Evolutionary conservation across 2,797 vertebrate genomes (phyloP).

Genomic region (Arremon brunneinucha): DNA sequence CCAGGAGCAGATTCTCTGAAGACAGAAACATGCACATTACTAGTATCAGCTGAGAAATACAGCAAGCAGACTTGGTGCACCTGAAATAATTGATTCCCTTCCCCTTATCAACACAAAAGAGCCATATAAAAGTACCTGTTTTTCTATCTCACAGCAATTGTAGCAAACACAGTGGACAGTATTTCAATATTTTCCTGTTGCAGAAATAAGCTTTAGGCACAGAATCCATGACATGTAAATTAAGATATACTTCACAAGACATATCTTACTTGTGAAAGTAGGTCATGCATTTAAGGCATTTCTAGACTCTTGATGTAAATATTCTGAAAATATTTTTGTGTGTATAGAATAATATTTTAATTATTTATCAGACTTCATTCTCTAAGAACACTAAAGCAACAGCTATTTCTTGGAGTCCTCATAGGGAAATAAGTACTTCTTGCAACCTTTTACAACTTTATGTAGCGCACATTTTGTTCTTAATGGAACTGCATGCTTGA

Average conservation of each 20-base stretch:
- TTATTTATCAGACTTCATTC: conserved; percentile 5
- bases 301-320: conserved; percentile 10
- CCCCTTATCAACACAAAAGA: not conserved
- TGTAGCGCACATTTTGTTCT: not conserved
- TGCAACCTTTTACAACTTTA: not conserved
- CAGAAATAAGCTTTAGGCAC: conserved; percentile 11
- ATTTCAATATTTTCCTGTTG: not conserved
- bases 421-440: not conserved
- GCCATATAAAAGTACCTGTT: not conserved
- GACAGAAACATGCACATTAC: not conserved
- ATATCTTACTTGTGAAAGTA: conserved; percentile 27
- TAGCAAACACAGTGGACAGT: not conserved
- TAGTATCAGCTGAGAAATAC: not conserved
- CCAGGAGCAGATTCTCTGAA: not conserved
- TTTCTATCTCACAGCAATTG: not conserved
- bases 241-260: conserved; percentile 14
- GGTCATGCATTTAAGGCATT: conserved; percentile 31
- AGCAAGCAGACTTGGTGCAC: not conserved
- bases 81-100: not conserved
- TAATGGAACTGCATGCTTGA: not conserved
- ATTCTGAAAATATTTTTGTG: conserved; percentile 14
- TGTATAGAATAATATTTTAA: conserved; percentile 4
- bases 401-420: not conserved
- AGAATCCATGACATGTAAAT: conserved; percentile 24
- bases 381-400: not conserved